phyloP scores from a whole-genome alignment of 2,888 invertebrate genomes.

The Polyommatus iphigenia region DNA sequence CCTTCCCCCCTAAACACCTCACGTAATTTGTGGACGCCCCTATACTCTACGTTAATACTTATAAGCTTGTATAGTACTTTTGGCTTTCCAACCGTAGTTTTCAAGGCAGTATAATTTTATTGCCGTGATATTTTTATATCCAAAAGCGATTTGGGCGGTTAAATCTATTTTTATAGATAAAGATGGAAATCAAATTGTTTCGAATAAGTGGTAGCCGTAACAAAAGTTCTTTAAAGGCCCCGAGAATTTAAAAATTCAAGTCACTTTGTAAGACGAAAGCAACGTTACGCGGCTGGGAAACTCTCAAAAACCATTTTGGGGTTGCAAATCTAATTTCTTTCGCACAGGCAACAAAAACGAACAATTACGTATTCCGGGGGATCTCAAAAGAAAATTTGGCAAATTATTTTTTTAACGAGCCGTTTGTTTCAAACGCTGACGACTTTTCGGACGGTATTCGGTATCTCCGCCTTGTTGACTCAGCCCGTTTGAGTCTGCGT shows the following conservation, averaged over 20 bases:
- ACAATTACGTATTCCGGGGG: not conserved
- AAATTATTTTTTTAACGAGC: not conserved
- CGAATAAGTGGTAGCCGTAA: too few species aligned
- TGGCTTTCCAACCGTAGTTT: not conserved
- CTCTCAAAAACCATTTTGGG: not conserved
- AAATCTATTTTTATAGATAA: not conserved
- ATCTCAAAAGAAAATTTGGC: not conserved
- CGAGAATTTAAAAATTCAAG: not conserved
- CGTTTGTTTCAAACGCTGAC: constrained; percentile 1
- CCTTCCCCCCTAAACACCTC: too few species aligned
- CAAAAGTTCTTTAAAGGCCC: not conserved
- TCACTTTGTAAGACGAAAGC: not conserved
- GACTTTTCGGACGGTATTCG: not conserved
- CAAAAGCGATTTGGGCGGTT: not conserved
- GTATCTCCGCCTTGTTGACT: not conserved
- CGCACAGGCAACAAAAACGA: not conserved
- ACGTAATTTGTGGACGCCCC: too few species aligned
- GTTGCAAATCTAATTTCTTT: constrained; percentile 13
- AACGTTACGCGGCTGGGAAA: not conserved
- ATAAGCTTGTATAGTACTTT: not conserved
- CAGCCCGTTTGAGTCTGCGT: not conserved
- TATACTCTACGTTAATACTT: not conserved
- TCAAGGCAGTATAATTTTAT: not conserved
- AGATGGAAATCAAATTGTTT: not conserved
- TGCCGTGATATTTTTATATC: not conserved